phyloP scores from a whole-genome alignment of 2,797 vertebrate genomes.

The Oophaga sylvatica region DNA sequence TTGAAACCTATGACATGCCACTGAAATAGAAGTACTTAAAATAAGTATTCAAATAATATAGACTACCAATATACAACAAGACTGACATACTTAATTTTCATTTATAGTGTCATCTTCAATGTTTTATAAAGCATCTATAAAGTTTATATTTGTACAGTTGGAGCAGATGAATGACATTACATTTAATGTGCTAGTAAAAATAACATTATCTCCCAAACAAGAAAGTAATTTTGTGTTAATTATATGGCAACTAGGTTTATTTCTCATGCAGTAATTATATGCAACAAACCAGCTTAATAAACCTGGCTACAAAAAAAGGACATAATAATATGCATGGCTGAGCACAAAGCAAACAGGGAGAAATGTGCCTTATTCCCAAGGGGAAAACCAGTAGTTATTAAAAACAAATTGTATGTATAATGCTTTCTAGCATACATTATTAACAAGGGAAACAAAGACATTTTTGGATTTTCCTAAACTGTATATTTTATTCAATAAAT shows the following conservation, averaged over 20 bases:
- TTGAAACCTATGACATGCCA: neutral
- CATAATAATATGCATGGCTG: conserved; percentile 47
- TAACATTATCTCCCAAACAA: conserved; percentile 58
- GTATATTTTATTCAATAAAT: neutral
- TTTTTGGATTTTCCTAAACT: neutral
- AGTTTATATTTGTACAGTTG: conserved; percentile 57
- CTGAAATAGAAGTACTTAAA: neutral
- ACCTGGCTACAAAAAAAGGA: conserved; percentile 51
- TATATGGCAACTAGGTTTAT: conserved; percentile 58
- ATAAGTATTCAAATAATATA: conserved; percentile 2
- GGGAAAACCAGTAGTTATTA: conserved; percentile 44
- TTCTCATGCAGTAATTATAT: conserved; percentile 56
- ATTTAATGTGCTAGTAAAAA: conserved; percentile 60
- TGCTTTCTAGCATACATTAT: conserved; percentile 23
- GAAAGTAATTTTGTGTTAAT: conserved; percentile 59
- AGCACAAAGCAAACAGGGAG: conserved; percentile 39
- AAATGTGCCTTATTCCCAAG: conserved; percentile 11
- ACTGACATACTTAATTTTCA: conserved; percentile 23
- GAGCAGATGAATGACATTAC: conserved; percentile 57
- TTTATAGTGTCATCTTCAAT: conserved; percentile 34
- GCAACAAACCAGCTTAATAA: conserved; percentile 56
- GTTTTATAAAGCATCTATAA: conserved; percentile 39
- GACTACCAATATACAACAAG: conserved; percentile 4
- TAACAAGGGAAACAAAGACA: neutral
- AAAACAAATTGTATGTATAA: conserved; percentile 28